Evolutionary conservation across 1,140 invertebrate genomes (phyloP), one percentile per base, ranked within the genome.

Genomic region (Monomorium pharaonis): DNA sequence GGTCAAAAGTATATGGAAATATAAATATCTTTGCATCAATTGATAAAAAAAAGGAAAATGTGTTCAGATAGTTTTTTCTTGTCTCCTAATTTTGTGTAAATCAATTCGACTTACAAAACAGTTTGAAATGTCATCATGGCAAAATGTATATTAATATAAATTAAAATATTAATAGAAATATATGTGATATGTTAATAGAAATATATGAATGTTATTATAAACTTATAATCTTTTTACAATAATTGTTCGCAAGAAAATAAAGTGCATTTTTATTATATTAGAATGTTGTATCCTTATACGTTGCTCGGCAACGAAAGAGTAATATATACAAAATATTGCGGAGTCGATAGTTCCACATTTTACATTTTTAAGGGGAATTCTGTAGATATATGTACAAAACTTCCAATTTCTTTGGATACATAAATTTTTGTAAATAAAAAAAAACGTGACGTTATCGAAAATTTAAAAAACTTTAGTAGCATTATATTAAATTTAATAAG

Each of bases 261-360:
- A 42, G 5, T 37, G 16, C 44, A 65, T 42, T 77, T 78, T 4
- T 0, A 24, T 4, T 67, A 21, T 18, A 70, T 51, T 21, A 12
- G 51, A 18, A 42, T 67, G 24, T 69, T 63, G 65, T 24, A 56
- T 80, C 44, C n/a, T 30, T 54, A 54, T 54, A 10, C 27, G 49
- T 81, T 69, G 51, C 63, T 81, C 18, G 63, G 77, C 77, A 80
- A 80, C 77, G 62, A 80, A 37, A 37, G 30, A 21, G 33, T 33
- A 63, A 70, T 81, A 81, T 81, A 81, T 14, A 76, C 10, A 7
- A 7, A 37, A 37, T 37, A 54, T 7, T 42, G 33, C 6, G 21
- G 21, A 67, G 49, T 81, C 77, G 12, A 80, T 80, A 81, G 18
- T 24, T 65, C 30, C 12, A 70, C 12, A 56, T 33, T n/a, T 16